phyloP scores from a whole-genome alignment of 2,797 vertebrate species.

The Halcyon leucocephala region DNA sequence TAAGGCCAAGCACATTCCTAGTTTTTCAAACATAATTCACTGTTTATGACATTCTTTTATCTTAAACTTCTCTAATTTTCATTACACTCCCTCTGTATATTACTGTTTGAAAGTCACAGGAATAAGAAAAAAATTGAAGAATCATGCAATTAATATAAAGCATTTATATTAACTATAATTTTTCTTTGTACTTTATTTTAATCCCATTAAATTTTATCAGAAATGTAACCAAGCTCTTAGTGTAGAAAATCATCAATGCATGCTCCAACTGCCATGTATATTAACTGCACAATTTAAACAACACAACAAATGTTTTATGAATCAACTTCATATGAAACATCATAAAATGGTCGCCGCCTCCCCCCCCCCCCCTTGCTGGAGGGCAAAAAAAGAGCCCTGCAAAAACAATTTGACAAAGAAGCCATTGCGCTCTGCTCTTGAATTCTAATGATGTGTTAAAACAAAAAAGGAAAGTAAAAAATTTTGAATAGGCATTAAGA shows the following conservation, averaged over 20 bases:
- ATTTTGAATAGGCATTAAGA: not conserved
- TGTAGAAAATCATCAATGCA: conserved; percentile 44
- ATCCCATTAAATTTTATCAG: conserved; percentile 15
- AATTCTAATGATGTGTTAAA: not conserved
- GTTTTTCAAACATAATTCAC: not conserved
- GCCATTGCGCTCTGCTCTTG: not conserved
- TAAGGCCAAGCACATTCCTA: not conserved
- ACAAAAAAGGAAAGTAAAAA: not conserved
- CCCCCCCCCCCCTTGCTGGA: not conserved
- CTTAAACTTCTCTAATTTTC: not conserved
- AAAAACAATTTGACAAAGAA: not conserved
- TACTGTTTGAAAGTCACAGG: not conserved
- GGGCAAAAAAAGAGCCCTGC: not conserved
- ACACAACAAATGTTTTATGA: not conserved
- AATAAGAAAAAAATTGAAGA: not conserved
- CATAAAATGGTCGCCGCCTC: not conserved
- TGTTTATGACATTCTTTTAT: not conserved
- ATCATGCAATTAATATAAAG: conserved; percentile 17
- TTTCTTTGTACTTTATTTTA: conserved; percentile 50
- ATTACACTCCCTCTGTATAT: not conserved
- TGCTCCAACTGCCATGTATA: conserved; percentile 46
- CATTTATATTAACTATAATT: conserved; percentile 14
- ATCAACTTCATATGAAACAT: not conserved
- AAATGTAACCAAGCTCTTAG: conserved; percentile 5
- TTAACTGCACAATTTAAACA: conserved; percentile 45